Conservation (phyloP, 2,888 invertebrate genomes). For the Erpobdella octoculata region DNA sequence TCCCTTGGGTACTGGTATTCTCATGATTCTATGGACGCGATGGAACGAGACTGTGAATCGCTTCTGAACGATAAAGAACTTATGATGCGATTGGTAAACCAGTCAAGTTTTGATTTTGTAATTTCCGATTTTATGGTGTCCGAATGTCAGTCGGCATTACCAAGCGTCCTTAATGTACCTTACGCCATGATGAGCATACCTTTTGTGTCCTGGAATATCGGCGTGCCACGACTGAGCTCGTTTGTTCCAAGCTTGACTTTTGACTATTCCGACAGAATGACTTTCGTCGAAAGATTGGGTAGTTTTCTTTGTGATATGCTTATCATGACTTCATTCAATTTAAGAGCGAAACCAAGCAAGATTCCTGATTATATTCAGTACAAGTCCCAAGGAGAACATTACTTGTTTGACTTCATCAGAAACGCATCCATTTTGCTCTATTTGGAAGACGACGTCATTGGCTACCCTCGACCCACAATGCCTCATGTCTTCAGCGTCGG, state of each 20-base stretch:
- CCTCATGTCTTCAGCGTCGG: slow-evolving; percentile 24
- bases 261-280: not conserved
- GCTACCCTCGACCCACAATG: slow-evolving; percentile 24
- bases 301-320: not conserved
- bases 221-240: slow-evolving; percentile 18
- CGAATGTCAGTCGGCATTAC: not conserved
- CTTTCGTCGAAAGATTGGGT: slow-evolving; percentile 8
- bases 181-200: slow-evolving; percentile 3
- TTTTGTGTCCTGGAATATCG: not conserved
- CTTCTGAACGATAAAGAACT: not conserved
- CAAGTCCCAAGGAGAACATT: not conserved
- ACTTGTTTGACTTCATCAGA: not conserved
- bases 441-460: slow-evolving; percentile 25
- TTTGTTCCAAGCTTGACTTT: not conserved
- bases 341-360: not conserved
- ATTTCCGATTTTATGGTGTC: slow-evolving; percentile 2
- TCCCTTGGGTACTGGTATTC: not conserved
- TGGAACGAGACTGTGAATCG: not conserved
- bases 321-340: not conserved
- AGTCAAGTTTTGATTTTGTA: slow-evolving; percentile 9
- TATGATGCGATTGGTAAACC: slow-evolving; percentile 1
- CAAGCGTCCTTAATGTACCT: not conserved
- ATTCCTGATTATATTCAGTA: not conserved
- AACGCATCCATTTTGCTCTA: slow-evolving; percentile 16
- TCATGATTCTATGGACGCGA: not conserved